Evolutionary conservation across 2,888 invertebrate species (phyloP).

Genomic region (Drosophila nr. perissopoda): DNA sequence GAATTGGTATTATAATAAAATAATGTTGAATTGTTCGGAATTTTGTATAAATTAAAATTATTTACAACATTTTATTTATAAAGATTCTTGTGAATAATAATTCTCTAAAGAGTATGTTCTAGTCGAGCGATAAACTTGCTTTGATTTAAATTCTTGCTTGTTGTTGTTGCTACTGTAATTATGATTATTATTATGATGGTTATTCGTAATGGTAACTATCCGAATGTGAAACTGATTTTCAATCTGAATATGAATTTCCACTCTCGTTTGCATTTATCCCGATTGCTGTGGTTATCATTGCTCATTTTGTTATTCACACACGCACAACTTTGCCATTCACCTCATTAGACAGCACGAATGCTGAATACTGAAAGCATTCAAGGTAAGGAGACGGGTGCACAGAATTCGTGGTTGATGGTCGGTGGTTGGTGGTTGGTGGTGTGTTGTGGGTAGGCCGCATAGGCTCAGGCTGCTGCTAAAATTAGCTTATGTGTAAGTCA

Average conservation of each 20-base stretch:
- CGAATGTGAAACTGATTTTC: slow-evolving; percentile 6
- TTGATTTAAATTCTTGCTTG: background rate
- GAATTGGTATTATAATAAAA: no score
- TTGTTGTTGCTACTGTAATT: slow-evolving; percentile 12
- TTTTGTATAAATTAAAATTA: background rate
- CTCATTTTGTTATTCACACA: slow-evolving; percentile 12
- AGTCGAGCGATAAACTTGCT: background rate
- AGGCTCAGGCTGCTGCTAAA: slow-evolving; percentile 39
- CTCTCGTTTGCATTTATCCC: slow-evolving; percentile 1
- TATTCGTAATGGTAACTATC: slow-evolving; percentile 6
- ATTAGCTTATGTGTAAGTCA: slow-evolving; percentile 66
- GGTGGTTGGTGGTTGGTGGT: background rate
- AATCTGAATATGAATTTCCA: slow-evolving; percentile 9
- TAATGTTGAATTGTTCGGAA: no score
- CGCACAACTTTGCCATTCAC: slow-evolving; percentile 10
- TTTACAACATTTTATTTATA: background rate
- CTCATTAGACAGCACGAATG: slow-evolving; percentile 32
- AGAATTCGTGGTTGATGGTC: background rate
- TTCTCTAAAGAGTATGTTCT: background rate
- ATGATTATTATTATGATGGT: slow-evolving; percentile 12
- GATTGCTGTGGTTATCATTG: slow-evolving; percentile 1
- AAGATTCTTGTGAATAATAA: background rate
- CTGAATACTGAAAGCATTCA: slow-evolving; percentile 9
- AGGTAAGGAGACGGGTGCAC: background rate
- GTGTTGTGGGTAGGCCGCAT: slow-evolving; percentile 1